These are phyloP conservation scores for Maconellicoccus hirsutus DNA, from an alignment of 1,140 invertebrate genomes.

Conservation along the genomic window DNA sequence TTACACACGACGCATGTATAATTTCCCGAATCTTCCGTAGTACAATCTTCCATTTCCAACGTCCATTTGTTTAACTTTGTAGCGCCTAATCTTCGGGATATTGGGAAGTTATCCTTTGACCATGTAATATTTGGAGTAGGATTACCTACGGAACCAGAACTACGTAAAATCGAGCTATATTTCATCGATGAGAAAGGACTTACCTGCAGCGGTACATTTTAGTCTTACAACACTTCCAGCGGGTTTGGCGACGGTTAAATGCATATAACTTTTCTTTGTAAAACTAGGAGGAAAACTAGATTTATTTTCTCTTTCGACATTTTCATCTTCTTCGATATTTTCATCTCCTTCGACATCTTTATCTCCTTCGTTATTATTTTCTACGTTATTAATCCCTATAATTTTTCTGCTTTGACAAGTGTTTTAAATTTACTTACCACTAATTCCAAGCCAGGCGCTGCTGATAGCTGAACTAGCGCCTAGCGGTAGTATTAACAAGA, in stretches of 20 bases:
- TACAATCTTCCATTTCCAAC: conserved; percentile 57
- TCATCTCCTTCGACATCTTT: too few relatives aligned
- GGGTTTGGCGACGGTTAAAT: conserved; percentile 43
- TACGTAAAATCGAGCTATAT: too few relatives aligned
- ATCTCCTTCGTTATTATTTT: neutral
- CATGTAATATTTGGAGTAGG: conserved; percentile 66
- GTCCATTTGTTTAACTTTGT: conserved; percentile 51
- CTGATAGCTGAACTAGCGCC: conserved; percentile 46
- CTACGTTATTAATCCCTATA: neutral
- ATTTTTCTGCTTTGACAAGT: neutral
- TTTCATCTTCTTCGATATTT: too few relatives aligned
- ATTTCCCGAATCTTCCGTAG: conserved; percentile 63
- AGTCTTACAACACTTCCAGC: conserved; percentile 53
- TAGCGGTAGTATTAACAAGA: conserved; percentile 64
- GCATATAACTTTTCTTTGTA: conserved; percentile 41
- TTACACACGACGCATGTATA: conserved; percentile 81
- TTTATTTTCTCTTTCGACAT: conserved; percentile 13
- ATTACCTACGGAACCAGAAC: conserved; percentile 47
- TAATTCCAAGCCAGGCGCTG: conserved; percentile 70
- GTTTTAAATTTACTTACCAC: conserved; percentile 32
- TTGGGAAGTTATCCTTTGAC: conserved; percentile 56
- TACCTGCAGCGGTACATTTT: conserved; percentile 47
- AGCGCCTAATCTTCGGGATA: conserved; percentile 45
- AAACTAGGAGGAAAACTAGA: conserved; percentile 32
- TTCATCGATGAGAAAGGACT: too few relatives aligned